Conservation (phyloP, 2,113 vertebrate species). For the Passer domesticus region DNA sequence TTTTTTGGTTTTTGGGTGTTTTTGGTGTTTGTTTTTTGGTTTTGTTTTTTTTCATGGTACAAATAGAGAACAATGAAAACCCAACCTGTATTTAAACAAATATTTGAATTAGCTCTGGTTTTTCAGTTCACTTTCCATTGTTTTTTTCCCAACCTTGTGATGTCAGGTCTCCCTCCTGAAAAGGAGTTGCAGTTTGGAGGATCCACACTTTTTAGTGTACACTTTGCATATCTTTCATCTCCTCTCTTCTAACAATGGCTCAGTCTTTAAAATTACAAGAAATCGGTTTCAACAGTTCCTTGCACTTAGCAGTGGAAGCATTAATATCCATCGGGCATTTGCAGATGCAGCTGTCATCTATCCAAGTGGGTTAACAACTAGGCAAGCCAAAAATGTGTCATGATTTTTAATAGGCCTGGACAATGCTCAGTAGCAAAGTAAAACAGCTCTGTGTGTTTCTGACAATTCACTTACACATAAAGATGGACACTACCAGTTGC, state of each 20-base stretch:
- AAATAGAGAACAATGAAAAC: neutral
- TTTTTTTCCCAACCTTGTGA: neutral
- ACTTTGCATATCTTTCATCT: neutral
- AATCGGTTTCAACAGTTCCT: neutral
- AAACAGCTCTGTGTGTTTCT: neutral
- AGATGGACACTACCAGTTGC: neutral
- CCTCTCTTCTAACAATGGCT: neutral
- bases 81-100: neutral
- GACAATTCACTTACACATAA: neutral
- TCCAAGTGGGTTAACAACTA: neutral
- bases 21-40: neutral
- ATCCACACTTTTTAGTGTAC: rapidly evolving
- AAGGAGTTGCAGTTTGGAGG: neutral
- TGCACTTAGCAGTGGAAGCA: neutral
- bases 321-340: neutral
- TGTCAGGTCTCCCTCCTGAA: neutral
- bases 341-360: neutral
- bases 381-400: neutral
- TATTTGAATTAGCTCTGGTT: neutral
- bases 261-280: neutral
- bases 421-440: neutral
- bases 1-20: too few species aligned
- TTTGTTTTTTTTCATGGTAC: neutral
- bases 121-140: neutral
- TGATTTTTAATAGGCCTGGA: neutral